phyloP scores from a whole-genome alignment of 1,140 invertebrate genomes.

The Berghia stephanieae region DNA sequence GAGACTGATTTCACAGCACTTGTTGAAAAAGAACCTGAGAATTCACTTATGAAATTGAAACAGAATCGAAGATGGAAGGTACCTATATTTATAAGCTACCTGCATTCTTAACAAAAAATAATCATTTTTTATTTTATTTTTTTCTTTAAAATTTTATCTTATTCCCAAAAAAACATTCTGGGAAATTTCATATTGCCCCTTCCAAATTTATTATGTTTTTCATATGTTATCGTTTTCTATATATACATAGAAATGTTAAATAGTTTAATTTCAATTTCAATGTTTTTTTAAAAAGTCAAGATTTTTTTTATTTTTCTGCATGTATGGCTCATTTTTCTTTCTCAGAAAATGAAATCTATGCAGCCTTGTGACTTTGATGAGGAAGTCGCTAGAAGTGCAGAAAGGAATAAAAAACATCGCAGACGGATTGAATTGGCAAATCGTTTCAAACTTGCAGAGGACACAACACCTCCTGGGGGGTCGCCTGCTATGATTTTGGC shows the following conservation, averaged over 20 bases:
- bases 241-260: too few species aligned
- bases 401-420: conserved; percentile 47
- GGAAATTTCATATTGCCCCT: neutral
- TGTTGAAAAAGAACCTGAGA: neutral
- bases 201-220: neutral
- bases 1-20: conserved; percentile 20
- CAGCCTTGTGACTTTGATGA: conserved; percentile 63
- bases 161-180: neutral
- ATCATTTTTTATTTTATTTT: neutral
- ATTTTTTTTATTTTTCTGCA: too few species aligned
- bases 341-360: conserved; percentile 63
- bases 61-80: conserved; percentile 13
- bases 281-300: too few species aligned
- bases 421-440: conserved; percentile 39
- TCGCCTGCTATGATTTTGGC: conserved; percentile 45
- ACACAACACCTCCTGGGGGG: conserved; percentile 34
- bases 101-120: neutral
- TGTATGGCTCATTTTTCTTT: neutral
- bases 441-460: conserved; percentile 33
- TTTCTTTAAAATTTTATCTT: too few species aligned
- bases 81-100: neutral
- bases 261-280: too few species aligned
- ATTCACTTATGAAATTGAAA: conserved; percentile 15
- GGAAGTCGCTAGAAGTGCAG: conserved; percentile 58
- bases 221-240: neutral